These are phyloP conservation scores for Drosophila quinaria DNA, from an alignment of 2,888 invertebrate species.

Conservation along the genomic window DNA sequence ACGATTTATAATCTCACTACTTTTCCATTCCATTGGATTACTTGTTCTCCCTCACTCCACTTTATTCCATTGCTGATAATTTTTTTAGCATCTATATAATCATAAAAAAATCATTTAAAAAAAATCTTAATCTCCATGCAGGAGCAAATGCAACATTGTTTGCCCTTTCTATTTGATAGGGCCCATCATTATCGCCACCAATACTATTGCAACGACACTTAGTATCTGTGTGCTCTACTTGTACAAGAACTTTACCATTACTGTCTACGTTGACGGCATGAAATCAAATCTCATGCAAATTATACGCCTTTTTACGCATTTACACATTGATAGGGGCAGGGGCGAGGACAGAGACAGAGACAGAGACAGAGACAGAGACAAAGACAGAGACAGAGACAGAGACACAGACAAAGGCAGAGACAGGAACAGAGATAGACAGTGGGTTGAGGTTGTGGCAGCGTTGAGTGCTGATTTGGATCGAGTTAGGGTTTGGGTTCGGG, in stretches of 20 bases:
- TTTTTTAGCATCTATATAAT: neutral
- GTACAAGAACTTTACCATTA: constrained; percentile 27
- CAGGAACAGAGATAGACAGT: neutral
- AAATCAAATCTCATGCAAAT: constrained; percentile 79
- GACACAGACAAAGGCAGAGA: neutral
- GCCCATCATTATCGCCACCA: neutral
- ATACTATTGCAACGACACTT: constrained; percentile 25
- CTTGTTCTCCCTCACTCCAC: neutral
- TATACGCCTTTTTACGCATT: constrained; percentile 77
- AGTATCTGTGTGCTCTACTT: constrained; percentile 10
- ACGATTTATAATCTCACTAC: too few species aligned
- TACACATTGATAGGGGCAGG: constrained; percentile 50
- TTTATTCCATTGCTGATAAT: too few species aligned
- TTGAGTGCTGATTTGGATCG: constrained; percentile 41
- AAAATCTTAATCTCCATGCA: neutral
- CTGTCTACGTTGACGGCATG: constrained; percentile 49
- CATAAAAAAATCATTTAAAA: neutral
- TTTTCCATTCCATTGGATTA: too few species aligned
- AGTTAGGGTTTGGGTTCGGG: neutral
- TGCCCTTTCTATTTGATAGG: neutral
- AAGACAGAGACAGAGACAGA: neutral
- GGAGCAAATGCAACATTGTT: constrained; percentile 5
- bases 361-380: neutral
- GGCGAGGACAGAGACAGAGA: neutral
- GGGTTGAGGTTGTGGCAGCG: constrained; percentile 14